phyloP scores from a whole-genome alignment of 2,888 invertebrate species.

The Arrhopalites spinosus region DNA sequence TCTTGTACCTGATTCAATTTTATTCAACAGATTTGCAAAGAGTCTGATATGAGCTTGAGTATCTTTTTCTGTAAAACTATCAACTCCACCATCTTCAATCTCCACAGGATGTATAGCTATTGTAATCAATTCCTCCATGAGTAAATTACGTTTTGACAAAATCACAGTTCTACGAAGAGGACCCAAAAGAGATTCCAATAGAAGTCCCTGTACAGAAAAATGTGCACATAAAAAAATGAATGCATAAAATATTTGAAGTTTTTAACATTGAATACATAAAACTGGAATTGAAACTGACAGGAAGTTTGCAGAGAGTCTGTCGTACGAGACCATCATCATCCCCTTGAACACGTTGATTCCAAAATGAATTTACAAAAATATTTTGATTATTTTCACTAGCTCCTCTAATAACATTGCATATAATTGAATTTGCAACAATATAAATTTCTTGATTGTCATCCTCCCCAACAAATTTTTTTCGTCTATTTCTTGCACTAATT shows the following conservation, averaged over 20 bases:
- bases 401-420: constrained; percentile 38
- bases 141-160: constrained; percentile 42
- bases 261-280: background rate
- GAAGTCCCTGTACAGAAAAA: constrained; percentile 49
- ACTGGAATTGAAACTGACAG: constrained; percentile 24
- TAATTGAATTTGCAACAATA: constrained; percentile 23
- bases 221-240: background rate
- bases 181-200: constrained; percentile 56
- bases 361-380: constrained; percentile 32
- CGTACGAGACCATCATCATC: background rate
- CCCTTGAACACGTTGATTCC: constrained; percentile 32
- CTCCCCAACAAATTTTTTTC: background rate
- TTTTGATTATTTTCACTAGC: constrained; percentile 28
- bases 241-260: background rate
- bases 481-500: constrained; percentile 3
- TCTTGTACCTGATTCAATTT: constrained; percentile 53
- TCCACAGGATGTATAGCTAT: constrained; percentile 9
- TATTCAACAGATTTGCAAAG: constrained; percentile 58
- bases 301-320: constrained; percentile 4
- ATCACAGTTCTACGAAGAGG: constrained; percentile 49
- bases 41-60: constrained; percentile 50
- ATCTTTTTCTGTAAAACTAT: constrained; percentile 7
- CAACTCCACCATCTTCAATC: background rate
- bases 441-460: constrained; percentile 4
- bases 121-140: constrained; percentile 48